Evolutionary conservation across 2,888 invertebrate genomes (phyloP).

Genomic region (Tetragnatha montana): DNA sequence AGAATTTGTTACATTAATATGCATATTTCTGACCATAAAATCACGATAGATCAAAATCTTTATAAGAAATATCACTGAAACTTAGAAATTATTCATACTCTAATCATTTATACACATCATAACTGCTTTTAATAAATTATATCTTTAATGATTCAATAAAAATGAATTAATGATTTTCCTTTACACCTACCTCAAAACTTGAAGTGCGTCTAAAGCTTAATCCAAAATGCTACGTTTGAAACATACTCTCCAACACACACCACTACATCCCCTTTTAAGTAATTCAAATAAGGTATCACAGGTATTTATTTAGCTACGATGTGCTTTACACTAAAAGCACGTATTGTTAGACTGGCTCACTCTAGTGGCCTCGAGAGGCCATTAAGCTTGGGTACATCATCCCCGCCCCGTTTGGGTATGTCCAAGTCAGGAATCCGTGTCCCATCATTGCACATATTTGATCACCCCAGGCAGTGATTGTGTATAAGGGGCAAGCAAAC

Average conservation of each 20-base stretch:
- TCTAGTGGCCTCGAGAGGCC: neutral
- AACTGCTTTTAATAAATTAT: neutral
- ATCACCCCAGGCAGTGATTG: neutral
- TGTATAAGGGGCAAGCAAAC: neutral
- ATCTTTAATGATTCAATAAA: neutral
- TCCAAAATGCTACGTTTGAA: neutral
- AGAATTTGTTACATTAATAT: too few relatives aligned
- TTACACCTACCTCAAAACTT: neutral
- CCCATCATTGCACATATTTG: neutral
- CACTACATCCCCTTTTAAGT: neutral
- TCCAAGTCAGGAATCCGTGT: neutral
- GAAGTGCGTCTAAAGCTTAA: neutral
- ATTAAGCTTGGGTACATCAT: neutral
- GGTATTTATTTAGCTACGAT: neutral
- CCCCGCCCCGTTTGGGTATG: neutral
- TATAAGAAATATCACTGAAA: too few relatives aligned
- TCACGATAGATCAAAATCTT: too few relatives aligned
- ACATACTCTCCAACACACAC: neutral
- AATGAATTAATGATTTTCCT: neutral
- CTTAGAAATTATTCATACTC: too few relatives aligned
- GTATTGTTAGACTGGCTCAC: neutral
- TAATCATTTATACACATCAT: too few relatives aligned
- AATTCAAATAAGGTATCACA: neutral
- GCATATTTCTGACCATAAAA: too few relatives aligned
- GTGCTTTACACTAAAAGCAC: neutral